These are phyloP conservation scores for Chondrilla cf. caribensis DNA, from an alignment of 37 sponge, comb jelly and placozoan species.

Conservation along the genomic window DNA sequence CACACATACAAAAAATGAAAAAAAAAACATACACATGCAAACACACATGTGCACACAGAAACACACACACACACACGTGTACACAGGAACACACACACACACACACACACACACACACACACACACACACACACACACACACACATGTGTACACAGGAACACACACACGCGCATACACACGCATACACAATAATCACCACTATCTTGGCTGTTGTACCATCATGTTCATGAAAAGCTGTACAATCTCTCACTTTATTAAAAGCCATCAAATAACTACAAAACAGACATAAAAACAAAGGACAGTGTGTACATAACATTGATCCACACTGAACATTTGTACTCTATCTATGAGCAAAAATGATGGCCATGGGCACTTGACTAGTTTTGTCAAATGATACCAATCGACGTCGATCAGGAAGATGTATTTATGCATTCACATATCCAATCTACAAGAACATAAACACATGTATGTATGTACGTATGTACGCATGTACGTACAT, in stretches of 20 bases:
- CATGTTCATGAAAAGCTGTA: neutral
- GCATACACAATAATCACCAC: neutral
- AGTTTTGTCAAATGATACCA: too few relatives aligned
- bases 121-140: neutral
- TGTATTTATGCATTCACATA: too few relatives aligned
- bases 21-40: too few relatives aligned
- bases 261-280: constrained; percentile 3
- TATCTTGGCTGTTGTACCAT: constrained; percentile 3
- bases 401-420: too few relatives aligned
- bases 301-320: neutral
- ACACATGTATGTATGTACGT: constrained; percentile 20
- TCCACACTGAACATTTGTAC: neutral
- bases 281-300: neutral
- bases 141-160: neutral
- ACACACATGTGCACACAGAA: too few relatives aligned
- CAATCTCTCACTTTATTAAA: constrained; percentile 16
- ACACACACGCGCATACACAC: neutral
- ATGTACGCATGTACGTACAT: neutral
- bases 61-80: too few relatives aligned
- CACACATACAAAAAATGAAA: too few relatives aligned
- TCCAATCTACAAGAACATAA: too few relatives aligned
- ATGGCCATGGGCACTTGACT: too few relatives aligned
- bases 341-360: neutral
- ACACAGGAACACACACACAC: too few relatives aligned
- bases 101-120: too few relatives aligned